phyloP scores from a whole-genome alignment of 64 coral and sea anemone genomes.

The Dendronephthya gigantea region DNA sequence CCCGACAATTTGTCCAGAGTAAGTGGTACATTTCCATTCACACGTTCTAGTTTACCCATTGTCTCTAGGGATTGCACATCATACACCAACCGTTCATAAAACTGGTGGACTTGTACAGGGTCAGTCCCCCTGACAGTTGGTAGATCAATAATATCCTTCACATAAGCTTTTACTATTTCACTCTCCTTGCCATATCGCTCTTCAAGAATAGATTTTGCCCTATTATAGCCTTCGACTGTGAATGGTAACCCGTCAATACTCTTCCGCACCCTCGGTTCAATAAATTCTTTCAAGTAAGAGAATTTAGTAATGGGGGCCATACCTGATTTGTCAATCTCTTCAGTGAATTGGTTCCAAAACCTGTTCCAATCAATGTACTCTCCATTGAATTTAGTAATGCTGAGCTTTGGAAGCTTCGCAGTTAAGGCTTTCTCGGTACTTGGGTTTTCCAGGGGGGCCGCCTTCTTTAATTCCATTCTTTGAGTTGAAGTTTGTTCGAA shows the following conservation, averaged over 20 bases:
- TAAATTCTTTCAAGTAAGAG: constrained; percentile 37
- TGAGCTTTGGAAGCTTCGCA: constrained; percentile 22
- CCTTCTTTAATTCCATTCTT: no score
- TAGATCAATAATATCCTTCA: not conserved
- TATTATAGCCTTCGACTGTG: constrained; percentile 13
- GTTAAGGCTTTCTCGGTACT: no score
- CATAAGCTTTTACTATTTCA: not conserved
- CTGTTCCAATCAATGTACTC: constrained; percentile 20
- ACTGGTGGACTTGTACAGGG: not conserved
- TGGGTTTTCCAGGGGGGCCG: no score
- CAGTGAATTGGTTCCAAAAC: constrained; percentile 31
- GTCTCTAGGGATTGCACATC: not conserved
- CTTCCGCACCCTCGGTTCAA: constrained; percentile 29
- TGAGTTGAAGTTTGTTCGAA: no score
- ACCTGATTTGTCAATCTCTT: constrained; percentile 18
- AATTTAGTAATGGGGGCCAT: constrained; percentile 13
- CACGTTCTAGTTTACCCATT: not conserved
- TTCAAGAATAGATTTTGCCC: constrained; percentile 9
- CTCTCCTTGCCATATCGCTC: constrained; percentile 19
- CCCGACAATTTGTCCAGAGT: not conserved
- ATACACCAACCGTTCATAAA: not conserved
- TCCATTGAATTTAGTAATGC: constrained; percentile 31
- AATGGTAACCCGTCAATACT: constrained; percentile 39
- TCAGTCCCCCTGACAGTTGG: not conserved
- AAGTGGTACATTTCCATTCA: not conserved